phyloP scores from a whole-genome alignment of 2,113 vertebrate genomes.

The Phainopepla nitens region DNA sequence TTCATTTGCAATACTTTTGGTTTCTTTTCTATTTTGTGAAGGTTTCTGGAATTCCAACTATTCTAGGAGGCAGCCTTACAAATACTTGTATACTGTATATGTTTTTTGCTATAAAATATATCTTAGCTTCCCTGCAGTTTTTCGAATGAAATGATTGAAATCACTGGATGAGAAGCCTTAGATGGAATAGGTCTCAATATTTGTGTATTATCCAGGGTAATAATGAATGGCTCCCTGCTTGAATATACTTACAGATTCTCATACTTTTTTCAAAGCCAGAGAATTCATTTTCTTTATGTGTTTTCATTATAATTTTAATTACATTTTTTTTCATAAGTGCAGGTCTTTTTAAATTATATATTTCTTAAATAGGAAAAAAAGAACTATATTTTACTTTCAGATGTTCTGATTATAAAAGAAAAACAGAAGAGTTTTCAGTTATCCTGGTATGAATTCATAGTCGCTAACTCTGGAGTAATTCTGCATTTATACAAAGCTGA shows the following conservation, averaged over 20 bases:
- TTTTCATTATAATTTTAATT: slow-evolving; percentile 28
- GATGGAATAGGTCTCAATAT: background rate
- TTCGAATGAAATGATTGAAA: background rate
- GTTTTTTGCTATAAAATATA: background rate
- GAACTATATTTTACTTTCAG: background rate
- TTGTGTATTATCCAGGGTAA: background rate
- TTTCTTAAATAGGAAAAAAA: background rate
- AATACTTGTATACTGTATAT: background rate
- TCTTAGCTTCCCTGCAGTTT: background rate
- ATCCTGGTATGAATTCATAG: background rate
- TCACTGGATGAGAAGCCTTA: background rate
- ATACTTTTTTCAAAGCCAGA: background rate
- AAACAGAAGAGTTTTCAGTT: background rate
- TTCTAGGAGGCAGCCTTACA: background rate
- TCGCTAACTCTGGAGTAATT: background rate
- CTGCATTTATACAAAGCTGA: background rate
- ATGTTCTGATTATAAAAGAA: background rate
- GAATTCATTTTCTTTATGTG: background rate
- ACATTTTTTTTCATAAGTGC: background rate
- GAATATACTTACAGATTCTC: background rate
- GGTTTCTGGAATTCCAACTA: background rate
- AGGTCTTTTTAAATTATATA: background rate
- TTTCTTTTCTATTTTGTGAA: background rate
- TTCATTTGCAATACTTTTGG: background rate
- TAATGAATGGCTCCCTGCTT: background rate